Percentiles rank a stretch among this genome's conserved stretches.
These are phyloP conservation scores for Protonemura montana DNA, from an alignment of 2,888 invertebrate species.

Conservation along the genomic window DNA sequence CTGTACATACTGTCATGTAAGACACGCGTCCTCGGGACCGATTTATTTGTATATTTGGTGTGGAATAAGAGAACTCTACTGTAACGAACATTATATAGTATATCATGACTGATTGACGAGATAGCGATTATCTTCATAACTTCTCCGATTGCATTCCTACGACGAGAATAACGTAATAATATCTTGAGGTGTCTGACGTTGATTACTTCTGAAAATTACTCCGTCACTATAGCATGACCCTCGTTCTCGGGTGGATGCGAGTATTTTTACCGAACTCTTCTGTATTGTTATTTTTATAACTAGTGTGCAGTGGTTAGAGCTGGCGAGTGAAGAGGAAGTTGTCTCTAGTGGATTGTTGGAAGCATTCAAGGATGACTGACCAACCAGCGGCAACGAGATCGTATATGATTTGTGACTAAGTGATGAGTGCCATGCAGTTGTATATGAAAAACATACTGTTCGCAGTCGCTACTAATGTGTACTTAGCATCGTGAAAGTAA, in stretches of 20 bases:
- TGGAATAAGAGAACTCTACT: not conserved
- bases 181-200: not conserved
- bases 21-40: not conserved
- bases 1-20: too few relatives aligned
- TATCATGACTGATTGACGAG: not conserved
- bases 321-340: slow-evolving; percentile 2
- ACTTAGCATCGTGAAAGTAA: not conserved
- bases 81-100: not conserved
- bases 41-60: not conserved
- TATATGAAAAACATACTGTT: not conserved
- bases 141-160: not conserved
- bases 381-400: not conserved
- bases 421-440: not conserved
- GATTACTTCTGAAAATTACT: not conserved
- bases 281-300: not conserved
- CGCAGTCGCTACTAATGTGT: not conserved
- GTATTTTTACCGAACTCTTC: not conserved
- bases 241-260: not conserved
- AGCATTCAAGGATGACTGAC: not conserved
- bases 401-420: not conserved
- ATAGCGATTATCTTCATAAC: not conserved
- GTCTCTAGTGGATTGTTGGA: not conserved
- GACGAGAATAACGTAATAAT: not conserved
- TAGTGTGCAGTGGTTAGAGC: not conserved
- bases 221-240: not conserved